Evolutionary conservation across 2,113 vertebrate genomes (phyloP), one percentile per base, ranked within the genome.

Genomic region (Meleagris gallopavo): DNA sequence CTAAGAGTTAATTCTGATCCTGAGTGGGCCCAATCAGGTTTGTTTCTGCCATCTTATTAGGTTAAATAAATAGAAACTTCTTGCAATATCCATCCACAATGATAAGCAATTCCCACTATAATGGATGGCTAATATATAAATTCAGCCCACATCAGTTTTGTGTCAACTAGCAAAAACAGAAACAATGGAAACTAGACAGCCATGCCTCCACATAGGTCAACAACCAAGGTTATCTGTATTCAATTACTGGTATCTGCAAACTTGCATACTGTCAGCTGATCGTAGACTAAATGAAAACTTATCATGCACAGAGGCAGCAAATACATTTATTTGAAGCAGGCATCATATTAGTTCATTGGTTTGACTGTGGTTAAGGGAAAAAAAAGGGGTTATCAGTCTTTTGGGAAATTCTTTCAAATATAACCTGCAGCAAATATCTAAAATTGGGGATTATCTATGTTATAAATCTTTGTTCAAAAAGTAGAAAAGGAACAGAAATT

Each of bases 181-280:
- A 97, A 98, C 97, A 98, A 98, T 98, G 94, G 97, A 89, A 96
- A 96, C 92, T 96, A 95, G 97, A 94, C 96, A 95, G 96, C 96
- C 95, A 96, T 69, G 92, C 97, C 97, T 97, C 94, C 90, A 97
- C 93, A 86, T 95, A 98, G 97, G 98, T 98, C 97, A 98, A 97
- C 97, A 98, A 96, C 96, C 97, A 98, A 98, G 98, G 97, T 98
- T 98, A 98, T 98, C 97, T 98, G 92, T 97, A 97, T 96, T 97
- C 97, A 98, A 97, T 98, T 98, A 97, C 97, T 96, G 96, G 95
- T 98, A 98, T 98, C 97, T 98, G 95, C 97, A 97, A 97, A 97
- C 97, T 97, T 97, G 97, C 97, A 98, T 98, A 97, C 97, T 98
- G 97, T 98, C 97, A 98, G 98, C 97, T 97, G 97, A 98, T 97